Conservation (phyloP, 2,113 vertebrate genomes). For the Potamarius usumacintae region DNA sequence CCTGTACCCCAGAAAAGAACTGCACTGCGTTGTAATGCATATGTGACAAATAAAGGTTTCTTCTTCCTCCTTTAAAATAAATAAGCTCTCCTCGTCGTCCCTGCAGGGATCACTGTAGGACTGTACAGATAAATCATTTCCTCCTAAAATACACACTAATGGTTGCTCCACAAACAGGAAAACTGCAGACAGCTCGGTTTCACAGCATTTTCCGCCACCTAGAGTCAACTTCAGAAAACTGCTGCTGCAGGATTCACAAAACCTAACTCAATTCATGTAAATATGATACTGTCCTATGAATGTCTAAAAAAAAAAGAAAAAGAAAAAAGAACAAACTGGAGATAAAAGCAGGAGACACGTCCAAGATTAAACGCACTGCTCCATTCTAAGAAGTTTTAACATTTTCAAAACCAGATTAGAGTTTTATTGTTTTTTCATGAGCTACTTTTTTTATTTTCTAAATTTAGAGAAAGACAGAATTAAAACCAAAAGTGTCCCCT, state of each 20-base stretch:
- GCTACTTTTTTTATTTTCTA: neutral
- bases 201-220: neutral
- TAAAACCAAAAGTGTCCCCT: neutral
- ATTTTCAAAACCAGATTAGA: neutral
- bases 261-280: neutral
- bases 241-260: neutral
- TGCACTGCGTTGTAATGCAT: no score
- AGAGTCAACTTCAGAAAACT: neutral
- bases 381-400: neutral
- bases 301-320: no score
- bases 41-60: no score
- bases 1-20: no score
- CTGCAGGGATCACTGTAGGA: neutral
- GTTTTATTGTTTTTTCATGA: neutral
- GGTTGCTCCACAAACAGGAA: neutral
- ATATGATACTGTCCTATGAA: no score
- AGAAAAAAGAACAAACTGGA: no score
- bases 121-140: neutral
- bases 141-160: conserved; percentile 2
- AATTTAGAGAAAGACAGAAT: neutral
- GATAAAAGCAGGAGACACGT: neutral
- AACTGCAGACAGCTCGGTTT: neutral
- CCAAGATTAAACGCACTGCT: neutral
- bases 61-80: neutral
- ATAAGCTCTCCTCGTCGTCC: neutral